Base-by-base conservation (phyloP, 2,888 invertebrate species). In the Oligia fasciuncula region DNA sequence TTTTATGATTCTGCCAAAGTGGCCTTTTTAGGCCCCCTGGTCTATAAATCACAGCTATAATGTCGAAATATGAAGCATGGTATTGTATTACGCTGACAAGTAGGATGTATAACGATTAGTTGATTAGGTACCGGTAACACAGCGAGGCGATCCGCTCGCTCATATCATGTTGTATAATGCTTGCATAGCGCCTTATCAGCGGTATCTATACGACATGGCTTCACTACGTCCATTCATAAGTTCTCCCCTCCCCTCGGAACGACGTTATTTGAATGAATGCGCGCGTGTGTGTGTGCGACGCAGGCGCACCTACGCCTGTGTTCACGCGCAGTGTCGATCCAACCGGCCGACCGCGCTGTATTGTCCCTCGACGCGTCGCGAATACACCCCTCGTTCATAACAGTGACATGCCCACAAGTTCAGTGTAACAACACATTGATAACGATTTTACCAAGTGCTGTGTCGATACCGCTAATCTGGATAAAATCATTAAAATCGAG, bases 171-270 rank as follows among this genome's bases (percentile, higher is more conserved):
- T 93, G 93, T 93, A 94, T 94, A 94, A 93, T 93, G 94, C 93
- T 92, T 90, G 93, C 93, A 91, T 88, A 93, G 92, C 92, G 92
- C 90, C 92, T 96, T 96, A 96, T 96, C 96, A 96, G 93, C 93
- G 93, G 91, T 96, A 96, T 96, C 96, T 95, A 92, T 93, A 94
- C 94, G 92, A 91, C 91, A 91, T 84, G 84, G 90, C 92, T 92
- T 91, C 96, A 96, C 96, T 96, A 97, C 96, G 96, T 96, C 95
- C 97, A 97, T 97, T 97, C 97, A 97, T 97, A 93, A 96, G 93
- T 92, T 88, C 93, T 87, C 95, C 96, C 96, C 95, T 84, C 95
- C 94, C 90, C 60, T 35, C 17, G 46, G 85, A 71, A 2, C 82
- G 74, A 79, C 87, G 87, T 81, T 92, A 92, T 94, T 93, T 96